Evolutionary conservation across 1,140 invertebrate genomes (phyloP).

Genomic region (Polyergus mexicanus): DNA sequence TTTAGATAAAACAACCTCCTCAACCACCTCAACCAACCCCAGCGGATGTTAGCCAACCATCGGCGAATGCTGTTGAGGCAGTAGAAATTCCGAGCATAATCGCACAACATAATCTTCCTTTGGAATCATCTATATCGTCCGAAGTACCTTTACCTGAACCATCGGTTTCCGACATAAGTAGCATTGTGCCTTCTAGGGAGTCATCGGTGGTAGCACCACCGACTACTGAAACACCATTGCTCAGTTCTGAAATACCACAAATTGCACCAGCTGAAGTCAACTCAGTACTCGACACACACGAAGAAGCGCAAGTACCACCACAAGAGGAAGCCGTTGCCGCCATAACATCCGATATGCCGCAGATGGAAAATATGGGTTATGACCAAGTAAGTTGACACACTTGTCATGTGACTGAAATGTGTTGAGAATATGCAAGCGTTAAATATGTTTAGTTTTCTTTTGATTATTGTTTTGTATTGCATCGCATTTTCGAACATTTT

Average conservation of each 20-base stretch:
- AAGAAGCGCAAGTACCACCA: slow-evolving; percentile 71
- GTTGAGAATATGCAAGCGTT: background rate
- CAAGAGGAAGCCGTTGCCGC: slow-evolving; percentile 74
- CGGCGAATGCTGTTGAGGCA: slow-evolving; percentile 65
- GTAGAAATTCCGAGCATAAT: slow-evolving; percentile 77
- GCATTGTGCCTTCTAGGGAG: slow-evolving; percentile 78
- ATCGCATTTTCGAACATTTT: background rate
- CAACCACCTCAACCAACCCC: slow-evolving; percentile 68
- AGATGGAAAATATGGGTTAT: slow-evolving; percentile 91
- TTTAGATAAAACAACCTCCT: slow-evolving; percentile 71
- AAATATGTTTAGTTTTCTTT: background rate
- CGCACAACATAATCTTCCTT: slow-evolving; percentile 63
- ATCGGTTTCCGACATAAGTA: slow-evolving; percentile 80
- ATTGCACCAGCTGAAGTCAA: slow-evolving; percentile 86
- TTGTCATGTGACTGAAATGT: background rate
- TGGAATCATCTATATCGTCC: slow-evolving; percentile 69
- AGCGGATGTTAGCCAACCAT: slow-evolving; percentile 70
- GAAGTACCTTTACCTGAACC: slow-evolving; percentile 81
- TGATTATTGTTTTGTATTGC: background rate
- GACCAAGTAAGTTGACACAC: slow-evolving; percentile 84
- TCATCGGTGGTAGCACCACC: slow-evolving; percentile 72
- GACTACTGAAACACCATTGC: slow-evolving; percentile 72
- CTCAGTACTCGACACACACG: slow-evolving; percentile 74
- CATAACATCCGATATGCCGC: slow-evolving; percentile 81
- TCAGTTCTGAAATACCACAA: slow-evolving; percentile 85